These are phyloP conservation scores for Amphiprion clarkii DNA, from an alignment of 2,797 vertebrate species.

Conservation along the genomic window DNA sequence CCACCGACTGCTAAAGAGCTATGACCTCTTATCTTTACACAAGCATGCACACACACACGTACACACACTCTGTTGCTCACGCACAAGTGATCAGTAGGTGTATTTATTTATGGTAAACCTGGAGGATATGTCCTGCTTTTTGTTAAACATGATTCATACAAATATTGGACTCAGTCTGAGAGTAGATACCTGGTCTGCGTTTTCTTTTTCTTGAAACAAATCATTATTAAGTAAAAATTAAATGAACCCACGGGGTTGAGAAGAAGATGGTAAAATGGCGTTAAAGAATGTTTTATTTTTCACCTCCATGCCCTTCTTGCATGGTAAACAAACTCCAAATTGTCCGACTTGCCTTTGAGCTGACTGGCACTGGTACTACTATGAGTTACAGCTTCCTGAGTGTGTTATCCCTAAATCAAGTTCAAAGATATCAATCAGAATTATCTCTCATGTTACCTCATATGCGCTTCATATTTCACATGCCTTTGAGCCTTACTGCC, in stretches of 20 bases:
- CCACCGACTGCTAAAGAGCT: conserved; percentile 56
- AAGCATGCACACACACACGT: conserved; percentile 20
- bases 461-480: conserved; percentile 43
- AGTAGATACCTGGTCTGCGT: not conserved
- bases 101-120: not conserved
- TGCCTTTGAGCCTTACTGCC: conserved; percentile 20
- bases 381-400: conserved; percentile 51
- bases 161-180: not conserved
- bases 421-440: conserved; percentile 60
- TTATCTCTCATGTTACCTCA: conserved; percentile 51
- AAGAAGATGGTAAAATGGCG: not conserved
- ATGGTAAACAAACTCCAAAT: conserved; percentile 20
- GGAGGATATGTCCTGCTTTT: not conserved
- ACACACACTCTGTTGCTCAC: conserved; percentile 18
- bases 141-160: not conserved
- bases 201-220: not conserved
- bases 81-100: not conserved
- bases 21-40: conserved; percentile 64
- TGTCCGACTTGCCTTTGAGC: conserved; percentile 18
- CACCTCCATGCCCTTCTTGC: not conserved
- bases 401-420: conserved; percentile 42
- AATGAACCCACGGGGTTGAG: not conserved
- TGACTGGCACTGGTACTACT: conserved; percentile 11
- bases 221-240: not conserved
- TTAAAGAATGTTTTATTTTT: conserved; percentile 6